Conservation (phyloP, 1,140 invertebrate species). For the Bradynema listronoti region DNA sequence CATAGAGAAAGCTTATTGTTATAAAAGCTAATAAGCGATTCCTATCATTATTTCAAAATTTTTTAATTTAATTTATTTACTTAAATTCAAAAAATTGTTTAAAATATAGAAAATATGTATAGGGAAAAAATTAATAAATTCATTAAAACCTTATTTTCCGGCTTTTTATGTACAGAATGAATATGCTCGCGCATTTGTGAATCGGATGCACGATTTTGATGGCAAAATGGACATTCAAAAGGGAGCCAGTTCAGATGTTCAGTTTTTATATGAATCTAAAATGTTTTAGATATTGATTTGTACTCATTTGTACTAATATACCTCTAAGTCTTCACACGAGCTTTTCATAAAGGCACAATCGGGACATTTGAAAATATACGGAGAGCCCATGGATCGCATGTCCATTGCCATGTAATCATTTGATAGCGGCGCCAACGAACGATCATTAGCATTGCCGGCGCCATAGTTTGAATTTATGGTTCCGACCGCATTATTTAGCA, state of each 20-base stretch:
- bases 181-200: conserved; percentile 54
- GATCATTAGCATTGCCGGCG: too few species aligned
- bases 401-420: too few species aligned
- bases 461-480: neutral
- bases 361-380: conserved; percentile 40
- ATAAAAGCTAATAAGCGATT: too few species aligned
- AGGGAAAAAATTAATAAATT: conserved; percentile 1
- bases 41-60: too few species aligned
- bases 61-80: too few species aligned
- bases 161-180: conserved; percentile 52
- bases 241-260: conserved; percentile 57
- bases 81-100: too few species aligned
- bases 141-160: conserved; percentile 36
- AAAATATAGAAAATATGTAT: too few species aligned
- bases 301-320: neutral
- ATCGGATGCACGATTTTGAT: conserved; percentile 44
- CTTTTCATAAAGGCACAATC: conserved; percentile 37
- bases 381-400: neutral
- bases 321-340: conserved; percentile 37
- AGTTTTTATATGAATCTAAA: conserved; percentile 48
- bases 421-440: too few species aligned
- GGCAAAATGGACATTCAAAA: conserved; percentile 49
- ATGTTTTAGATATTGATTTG: neutral
- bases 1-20: too few species aligned
- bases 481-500: neutral